phyloP scores from a whole-genome alignment of 2,888 invertebrate species.

The Glaucopsyche alexis region DNA sequence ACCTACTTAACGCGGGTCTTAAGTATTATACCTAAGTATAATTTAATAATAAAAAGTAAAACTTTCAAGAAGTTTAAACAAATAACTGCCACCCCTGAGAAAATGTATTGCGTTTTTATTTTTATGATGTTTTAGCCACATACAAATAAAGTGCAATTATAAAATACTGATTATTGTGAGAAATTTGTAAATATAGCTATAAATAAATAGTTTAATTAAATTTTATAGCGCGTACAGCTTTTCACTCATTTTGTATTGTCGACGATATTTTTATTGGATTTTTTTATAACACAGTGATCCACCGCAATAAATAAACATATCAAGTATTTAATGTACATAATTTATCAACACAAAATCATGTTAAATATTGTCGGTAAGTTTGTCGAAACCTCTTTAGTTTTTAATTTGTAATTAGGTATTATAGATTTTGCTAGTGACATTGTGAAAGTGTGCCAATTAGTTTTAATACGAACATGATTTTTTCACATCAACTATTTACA shows the following conservation, averaged over 20 bases:
- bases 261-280: conserved; percentile 34
- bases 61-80: conserved; percentile 3
- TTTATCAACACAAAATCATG: conserved; percentile 33
- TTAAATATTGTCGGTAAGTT: conserved; percentile 36
- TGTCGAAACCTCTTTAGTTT: conserved; percentile 61
- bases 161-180: conserved; percentile 76
- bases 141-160: conserved; percentile 79
- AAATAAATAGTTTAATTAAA: conserved; percentile 65
- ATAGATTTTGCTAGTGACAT: conserved; percentile 76
- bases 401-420: conserved; percentile 62
- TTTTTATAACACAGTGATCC: conserved; percentile 43
- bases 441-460: conserved; percentile 80
- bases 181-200: conserved; percentile 68
- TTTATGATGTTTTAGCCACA: conserved; percentile 59
- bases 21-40: too few relatives aligned
- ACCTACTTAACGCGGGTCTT: too few relatives aligned
- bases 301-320: conserved; percentile 70
- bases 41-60: too few relatives aligned
- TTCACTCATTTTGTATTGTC: conserved; percentile 39
- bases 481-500: conserved; percentile 62
- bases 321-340: conserved; percentile 58
- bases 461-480: conserved; percentile 50
- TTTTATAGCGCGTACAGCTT: conserved; percentile 52
- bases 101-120: conserved; percentile 60
- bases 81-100: conserved; percentile 19